Base-by-base conservation (phyloP, 1,140 invertebrate genomes). In the Hypsibius dujardini region DNA sequence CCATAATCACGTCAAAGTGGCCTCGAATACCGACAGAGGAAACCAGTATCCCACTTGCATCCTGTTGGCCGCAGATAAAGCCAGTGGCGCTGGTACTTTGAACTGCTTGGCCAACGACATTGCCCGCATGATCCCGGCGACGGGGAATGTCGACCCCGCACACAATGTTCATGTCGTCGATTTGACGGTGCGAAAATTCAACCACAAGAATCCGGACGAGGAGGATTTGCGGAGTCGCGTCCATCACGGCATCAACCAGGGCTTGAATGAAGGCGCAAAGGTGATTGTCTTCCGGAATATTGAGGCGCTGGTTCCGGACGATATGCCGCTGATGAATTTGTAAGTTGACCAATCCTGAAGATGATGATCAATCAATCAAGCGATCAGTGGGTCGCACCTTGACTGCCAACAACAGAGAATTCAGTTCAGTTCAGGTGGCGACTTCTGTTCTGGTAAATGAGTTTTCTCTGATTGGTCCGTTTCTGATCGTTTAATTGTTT, bases 181-280 rank as follows among this genome's bases (percentile, higher is more conserved):
- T 56, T n/a, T 56, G 7, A 7, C 50, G n/a, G 50, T 7, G 7
- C 7, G n/a, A n/a, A 56, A 56, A 56, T 7, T 56, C 50, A 3
- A 14, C 42, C 7, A 67, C 62, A 67, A 67, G 42, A 42, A 67
- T 42, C 62, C 62, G 12, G 62, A 67, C 42, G 7, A 67, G 3
- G 62, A 67, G 45, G 62, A 67, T 42, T 67, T 67, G 62, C 62
- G 62, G 7, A 67, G 62, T 67, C 62, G 62, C 45, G 62, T 67
- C 7, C 62, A 67, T 42, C 7, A 42, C 45, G 62, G 62, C 62
- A 67, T 67, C 62, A 67, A 67, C 45, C 7, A 67, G 42, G 62
- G 62, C 42, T 14, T 67, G 7, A 67, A 67, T 67, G 42, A 67
- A 7, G 62, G 62, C 3, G 62, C 62, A 3, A 67, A 67, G 3